Conservation (phyloP, 2,113 vertebrate genomes). For the Tiliqua scincoides region DNA sequence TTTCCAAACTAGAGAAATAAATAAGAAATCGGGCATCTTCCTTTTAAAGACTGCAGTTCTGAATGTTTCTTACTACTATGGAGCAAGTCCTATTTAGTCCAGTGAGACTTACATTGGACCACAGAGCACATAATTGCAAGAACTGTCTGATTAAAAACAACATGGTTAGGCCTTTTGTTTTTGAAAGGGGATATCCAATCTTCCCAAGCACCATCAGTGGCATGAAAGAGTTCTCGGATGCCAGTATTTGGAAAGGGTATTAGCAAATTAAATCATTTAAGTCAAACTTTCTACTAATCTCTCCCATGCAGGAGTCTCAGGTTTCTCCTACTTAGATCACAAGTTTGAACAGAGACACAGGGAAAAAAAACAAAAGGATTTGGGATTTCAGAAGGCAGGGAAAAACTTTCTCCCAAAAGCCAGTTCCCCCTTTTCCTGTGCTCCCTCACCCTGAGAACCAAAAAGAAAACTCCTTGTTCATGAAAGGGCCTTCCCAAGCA, state of each 20-base stretch:
- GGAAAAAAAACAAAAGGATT: background rate
- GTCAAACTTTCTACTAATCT: slow-evolving; percentile 51
- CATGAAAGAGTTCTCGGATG: slow-evolving; percentile 65
- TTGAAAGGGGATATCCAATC: slow-evolving; percentile 59
- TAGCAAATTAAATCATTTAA: slow-evolving; percentile 64
- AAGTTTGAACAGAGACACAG: slow-evolving; percentile 22
- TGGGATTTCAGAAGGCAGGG: slow-evolving; percentile 31
- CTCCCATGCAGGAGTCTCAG: slow-evolving; percentile 57
- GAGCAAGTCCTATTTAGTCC: background rate
- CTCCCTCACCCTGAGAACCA: background rate
- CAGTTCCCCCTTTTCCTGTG: slow-evolving; percentile 27
- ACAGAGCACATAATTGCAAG: slow-evolving; percentile 1
- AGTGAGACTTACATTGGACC: background rate
- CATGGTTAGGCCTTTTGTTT: slow-evolving; percentile 50
- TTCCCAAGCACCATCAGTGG: slow-evolving; percentile 50
- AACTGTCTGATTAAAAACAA: slow-evolving; percentile 52
- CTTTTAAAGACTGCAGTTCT: slow-evolving; percentile 35
- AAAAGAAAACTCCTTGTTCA: background rate
- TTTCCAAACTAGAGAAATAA: background rate
- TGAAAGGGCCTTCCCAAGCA: no score
- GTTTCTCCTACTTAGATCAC: slow-evolving; percentile 53
- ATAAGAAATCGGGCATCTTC: slow-evolving; percentile 28
- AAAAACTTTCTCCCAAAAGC: slow-evolving; percentile 32
- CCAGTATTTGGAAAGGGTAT: slow-evolving; percentile 64
- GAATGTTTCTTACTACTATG: background rate